Evolutionary conservation across 2,113 vertebrate species (phyloP), one percentile per base, ranked within the genome.

Genomic region (Micronisus gabar): DNA sequence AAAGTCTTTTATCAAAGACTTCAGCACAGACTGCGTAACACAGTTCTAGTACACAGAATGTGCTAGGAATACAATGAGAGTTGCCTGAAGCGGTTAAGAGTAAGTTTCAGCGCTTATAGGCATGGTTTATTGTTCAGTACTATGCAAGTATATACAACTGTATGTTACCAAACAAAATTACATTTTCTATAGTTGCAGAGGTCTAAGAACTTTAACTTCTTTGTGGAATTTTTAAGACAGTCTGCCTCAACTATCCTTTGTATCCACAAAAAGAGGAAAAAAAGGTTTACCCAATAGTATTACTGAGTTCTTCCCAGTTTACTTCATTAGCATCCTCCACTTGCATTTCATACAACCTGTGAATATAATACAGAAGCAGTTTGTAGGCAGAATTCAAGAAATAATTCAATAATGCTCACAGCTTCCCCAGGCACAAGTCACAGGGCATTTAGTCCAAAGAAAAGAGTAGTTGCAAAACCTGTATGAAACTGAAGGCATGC

Each of bases 251-350:
- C 7, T 53, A 17, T 22, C 15, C 36, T 53, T 62, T 55, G 5
- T 47, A 53, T 8, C 32, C 47, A 73, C 13, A 45, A 78, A 66
- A 86, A 90, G 25, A 52, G 3, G 4, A 7, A 6, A 12, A 45
- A 55, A 20, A 34, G 20, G 15, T 76, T 98, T 98, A 98, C 98
- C 98, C 98, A 10, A 98, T 30, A 47, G 13, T 10, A 20, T 58
- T 6, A 50, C 95, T 80, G 75, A 98, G 91, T 17, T 98, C 97
- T 75, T 97, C 97, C 98, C 98, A 98, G 52, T 98, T 96, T 21
- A 98, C 56, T 47, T 98, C 98, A 43, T 83, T 97, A 66, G 92
- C 43, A 63, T 98, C 98, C 74, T 98, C 97, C 87, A 96, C 97
- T 8, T 95, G 89, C 83, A 96, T 65, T 78, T 97, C 88, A 78